These are phyloP conservation scores for Pocota personata DNA, from an alignment of 2,888 invertebrate species.

Conservation along the genomic window DNA sequence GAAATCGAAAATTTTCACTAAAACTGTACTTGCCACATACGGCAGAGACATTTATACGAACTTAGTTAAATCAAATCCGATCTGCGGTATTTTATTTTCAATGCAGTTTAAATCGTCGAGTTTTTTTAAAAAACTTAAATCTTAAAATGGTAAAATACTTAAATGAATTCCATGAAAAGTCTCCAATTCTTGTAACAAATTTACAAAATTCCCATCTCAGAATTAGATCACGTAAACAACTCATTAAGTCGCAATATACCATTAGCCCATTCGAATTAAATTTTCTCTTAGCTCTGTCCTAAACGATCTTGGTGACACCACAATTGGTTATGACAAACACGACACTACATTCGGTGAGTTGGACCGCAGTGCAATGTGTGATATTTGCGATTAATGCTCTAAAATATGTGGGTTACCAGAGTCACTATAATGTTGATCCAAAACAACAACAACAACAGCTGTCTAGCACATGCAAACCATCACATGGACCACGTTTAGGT, in stretches of 20 bases:
- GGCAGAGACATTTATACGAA: too few relatives aligned
- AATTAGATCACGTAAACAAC: constrained; percentile 66
- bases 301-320: constrained; percentile 68
- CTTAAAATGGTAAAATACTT: constrained; percentile 10
- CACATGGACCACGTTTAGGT: constrained; percentile 23
- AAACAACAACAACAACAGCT: constrained; percentile 31
- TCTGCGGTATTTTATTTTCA: background rate
- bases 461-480: constrained; percentile 12
- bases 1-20: too few relatives aligned
- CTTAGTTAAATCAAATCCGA: too few relatives aligned
- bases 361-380: constrained; percentile 6
- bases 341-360: constrained; percentile 9
- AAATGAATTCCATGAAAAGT: constrained; percentile 19
- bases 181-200: constrained; percentile 37
- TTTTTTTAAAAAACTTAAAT: background rate
- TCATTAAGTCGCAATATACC: constrained; percentile 43
- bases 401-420: constrained; percentile 63
- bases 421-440: constrained; percentile 14
- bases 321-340: constrained; percentile 61
- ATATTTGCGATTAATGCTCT: constrained; percentile 38
- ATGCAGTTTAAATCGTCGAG: background rate
- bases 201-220: constrained; percentile 50
- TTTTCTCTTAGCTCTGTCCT: constrained; percentile 10
- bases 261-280: background rate
- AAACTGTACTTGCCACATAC: too few relatives aligned